Evolutionary conservation across 1,140 invertebrate genomes (phyloP), one percentile per base, ranked within the genome.

Genomic region (Drosophila bifasciata): DNA sequence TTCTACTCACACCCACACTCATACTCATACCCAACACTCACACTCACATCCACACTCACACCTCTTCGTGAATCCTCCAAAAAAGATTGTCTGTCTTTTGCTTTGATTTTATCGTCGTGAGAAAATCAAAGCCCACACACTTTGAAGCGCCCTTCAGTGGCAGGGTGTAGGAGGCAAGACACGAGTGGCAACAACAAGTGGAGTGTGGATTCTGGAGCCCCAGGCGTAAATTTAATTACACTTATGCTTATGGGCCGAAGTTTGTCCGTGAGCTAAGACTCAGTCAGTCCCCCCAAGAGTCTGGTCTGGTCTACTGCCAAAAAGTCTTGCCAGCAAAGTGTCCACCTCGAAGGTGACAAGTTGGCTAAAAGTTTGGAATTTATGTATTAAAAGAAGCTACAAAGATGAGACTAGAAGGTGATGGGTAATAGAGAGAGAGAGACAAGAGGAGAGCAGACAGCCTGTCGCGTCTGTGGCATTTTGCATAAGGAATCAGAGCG

Each of bases 191-290:
- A 8, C 15, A 17, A 40, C n/a, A n/a, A 5, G 60, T 62, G 60
- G 8, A 60, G 13, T 5, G 6, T 16, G 55, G 61, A 21, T 66
- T 21, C 57, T 25, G 5, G 45, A 13, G 32, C 13, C 3, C 4
- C 17, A 56, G 64, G 59, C 51, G 79, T 74, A 72, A 86, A 84
- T 84, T 84, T 84, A 84, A 84, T 84, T 84, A 84, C 63, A 85
- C 71, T 85, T 83, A 71, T 67, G 72, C 70, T 66, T 52, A 58
- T 76, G 60, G 49, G 19, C 40, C 7, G n/a, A 53, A 60, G 55
- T 71, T 71, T 44, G 19, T 5, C 45, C 32, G 62, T 25, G 41
- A 64, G 41, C 15, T 15, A 71, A 25, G 68, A 41, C 52, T 61
- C 17, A 21, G 23, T n/a, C n/a, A 50, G 15, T 9, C n/a, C 46